Evolutionary conservation across 2,888 invertebrate genomes (phyloP).

Genomic region (Ommatoiulus sabulosus): DNA sequence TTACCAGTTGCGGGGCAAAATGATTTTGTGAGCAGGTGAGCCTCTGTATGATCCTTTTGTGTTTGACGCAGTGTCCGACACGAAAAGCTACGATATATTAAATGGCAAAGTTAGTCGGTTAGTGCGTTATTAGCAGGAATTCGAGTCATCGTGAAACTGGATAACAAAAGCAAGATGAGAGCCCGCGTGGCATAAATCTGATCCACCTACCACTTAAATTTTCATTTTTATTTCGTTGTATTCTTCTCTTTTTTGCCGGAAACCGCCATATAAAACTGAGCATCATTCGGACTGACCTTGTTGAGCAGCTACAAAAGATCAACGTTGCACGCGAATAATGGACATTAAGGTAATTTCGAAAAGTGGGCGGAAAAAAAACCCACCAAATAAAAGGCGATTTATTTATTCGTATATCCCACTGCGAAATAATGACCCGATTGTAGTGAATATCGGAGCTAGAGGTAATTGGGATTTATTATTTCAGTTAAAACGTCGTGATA

Average conservation of each 20-base stretch:
- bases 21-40: not conserved
- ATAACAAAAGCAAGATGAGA: not conserved
- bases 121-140: not conserved
- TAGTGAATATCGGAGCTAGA: not conserved
- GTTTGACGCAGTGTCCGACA: not conserved
- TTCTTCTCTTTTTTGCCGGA: not conserved
- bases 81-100: not conserved
- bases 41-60: not conserved
- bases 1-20: not conserved
- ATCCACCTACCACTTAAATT: constrained; percentile 7
- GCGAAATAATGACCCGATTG: not conserved
- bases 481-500: no score
- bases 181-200: not conserved
- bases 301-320: not conserved
- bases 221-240: not conserved
- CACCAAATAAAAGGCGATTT: no score
- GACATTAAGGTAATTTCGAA: not conserved
- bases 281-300: not conserved
- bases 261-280: not conserved
- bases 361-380: not conserved
- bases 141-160: not conserved
- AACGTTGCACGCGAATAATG: not conserved
- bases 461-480: not conserved
- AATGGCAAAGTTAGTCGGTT: not conserved
- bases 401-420: not conserved